Conservation (phyloP, 1,140 invertebrate genomes). For the Yoshiicerus persimilis region DNA sequence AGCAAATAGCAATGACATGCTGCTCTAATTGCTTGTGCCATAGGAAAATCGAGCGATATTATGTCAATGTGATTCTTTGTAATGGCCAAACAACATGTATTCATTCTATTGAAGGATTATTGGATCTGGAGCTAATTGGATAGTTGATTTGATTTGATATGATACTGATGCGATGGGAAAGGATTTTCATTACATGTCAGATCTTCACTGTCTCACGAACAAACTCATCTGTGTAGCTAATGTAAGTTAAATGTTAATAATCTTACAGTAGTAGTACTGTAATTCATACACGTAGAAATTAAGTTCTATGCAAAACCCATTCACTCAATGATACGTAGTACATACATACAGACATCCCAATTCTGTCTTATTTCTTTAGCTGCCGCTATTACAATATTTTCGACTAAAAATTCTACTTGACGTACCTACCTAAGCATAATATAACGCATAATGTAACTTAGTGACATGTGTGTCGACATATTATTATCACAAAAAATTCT, state of each 20-base stretch:
- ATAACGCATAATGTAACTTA: neutral
- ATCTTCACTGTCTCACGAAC: neutral
- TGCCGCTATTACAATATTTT: neutral
- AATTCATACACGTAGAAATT: neutral
- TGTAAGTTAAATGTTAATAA: neutral
- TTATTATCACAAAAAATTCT: neutral
- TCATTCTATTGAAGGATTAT: neutral
- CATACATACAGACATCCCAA: neutral
- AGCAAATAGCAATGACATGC: constrained; percentile 4
- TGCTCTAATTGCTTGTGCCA: neutral
- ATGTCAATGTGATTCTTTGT: neutral
- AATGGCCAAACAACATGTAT: neutral
- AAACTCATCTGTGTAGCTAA: neutral
- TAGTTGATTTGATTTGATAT: neutral
- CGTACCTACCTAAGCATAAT: no score
- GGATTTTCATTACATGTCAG: neutral
- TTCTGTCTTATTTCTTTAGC: neutral
- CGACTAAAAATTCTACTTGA: neutral
- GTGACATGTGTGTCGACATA: neutral
- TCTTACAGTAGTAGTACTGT: neutral
- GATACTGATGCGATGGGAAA: neutral
- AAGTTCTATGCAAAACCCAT: neutral
- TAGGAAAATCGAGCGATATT: neutral
- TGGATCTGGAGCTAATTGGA: neutral
- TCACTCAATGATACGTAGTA: no score